Evolutionary conservation across 2,888 invertebrate genomes (phyloP).

Genomic region (Anthoptus insignis): DNA sequence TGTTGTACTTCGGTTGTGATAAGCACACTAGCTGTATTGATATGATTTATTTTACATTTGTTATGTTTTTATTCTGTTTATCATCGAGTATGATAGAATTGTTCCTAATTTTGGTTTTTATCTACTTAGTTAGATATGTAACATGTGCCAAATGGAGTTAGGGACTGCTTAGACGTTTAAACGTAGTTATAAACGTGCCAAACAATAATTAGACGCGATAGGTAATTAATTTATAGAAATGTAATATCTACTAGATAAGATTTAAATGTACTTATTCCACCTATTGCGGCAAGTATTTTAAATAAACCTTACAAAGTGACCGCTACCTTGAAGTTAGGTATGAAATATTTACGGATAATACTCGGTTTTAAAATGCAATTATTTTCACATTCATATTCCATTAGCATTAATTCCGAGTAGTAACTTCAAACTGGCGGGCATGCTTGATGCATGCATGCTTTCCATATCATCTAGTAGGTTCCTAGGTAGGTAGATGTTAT

Average conservation of each 20-base stretch:
- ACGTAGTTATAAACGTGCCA: slow-evolving; percentile 2
- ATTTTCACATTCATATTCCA: no score
- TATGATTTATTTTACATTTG: no score
- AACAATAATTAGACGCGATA: slow-evolving; percentile 3
- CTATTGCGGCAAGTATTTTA: background rate
- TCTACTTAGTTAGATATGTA: background rate
- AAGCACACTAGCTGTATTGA: slow-evolving; percentile 11
- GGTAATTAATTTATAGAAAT: background rate
- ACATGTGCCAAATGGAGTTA: slow-evolving; percentile 15
- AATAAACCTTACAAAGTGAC: background rate
- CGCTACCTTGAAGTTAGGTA: background rate
- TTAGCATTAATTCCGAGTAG: no score
- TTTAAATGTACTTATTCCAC: background rate
- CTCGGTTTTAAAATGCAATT: no score
- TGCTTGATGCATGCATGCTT: background rate
- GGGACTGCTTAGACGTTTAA: background rate
- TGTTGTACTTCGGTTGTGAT: slow-evolving; percentile 22
- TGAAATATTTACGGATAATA: no score
- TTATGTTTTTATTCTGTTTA: no score
- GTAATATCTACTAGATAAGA: no score
- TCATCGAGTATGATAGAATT: no score
- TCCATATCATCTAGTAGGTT: background rate
- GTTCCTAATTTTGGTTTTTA: background rate
- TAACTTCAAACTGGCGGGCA: no score
- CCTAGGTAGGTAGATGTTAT: no score